Percentiles rank a stretch among this genome's conserved stretches.
These are phyloP conservation scores for Hofmannophila pseudospretella DNA, from an alignment of 2,888 invertebrate genomes.

Conservation along the genomic window DNA sequence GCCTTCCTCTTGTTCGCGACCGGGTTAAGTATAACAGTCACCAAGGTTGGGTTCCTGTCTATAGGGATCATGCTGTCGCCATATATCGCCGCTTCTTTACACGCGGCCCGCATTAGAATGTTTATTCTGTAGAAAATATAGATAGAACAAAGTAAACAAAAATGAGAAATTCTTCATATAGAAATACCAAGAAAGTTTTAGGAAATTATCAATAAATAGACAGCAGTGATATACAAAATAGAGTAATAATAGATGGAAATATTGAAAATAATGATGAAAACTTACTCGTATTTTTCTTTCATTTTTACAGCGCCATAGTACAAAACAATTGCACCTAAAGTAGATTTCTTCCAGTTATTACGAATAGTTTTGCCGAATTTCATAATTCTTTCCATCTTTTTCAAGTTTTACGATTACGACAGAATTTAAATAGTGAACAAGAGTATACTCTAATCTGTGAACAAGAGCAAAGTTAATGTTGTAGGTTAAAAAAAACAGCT, in stretches of 20 bases:
- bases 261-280: no score
- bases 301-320: slow-evolving; percentile 84
- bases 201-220: no score
- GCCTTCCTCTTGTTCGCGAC: slow-evolving; percentile 89
- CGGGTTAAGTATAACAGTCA: slow-evolving; percentile 94
- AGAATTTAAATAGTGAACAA: no score
- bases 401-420: no score
- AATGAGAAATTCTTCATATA: no score
- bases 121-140: slow-evolving; percentile 82
- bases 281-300: slow-evolving; percentile 87
- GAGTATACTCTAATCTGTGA: no score
- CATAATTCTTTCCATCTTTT: slow-evolving; percentile 72
- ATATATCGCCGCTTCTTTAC: slow-evolving; percentile 85
- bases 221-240: no score
- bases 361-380: slow-evolving; percentile 82
- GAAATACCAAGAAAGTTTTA: no score
- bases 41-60: slow-evolving; percentile 81
- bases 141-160: no score
- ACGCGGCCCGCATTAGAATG: slow-evolving; percentile 87
- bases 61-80: slow-evolving; percentile 81
- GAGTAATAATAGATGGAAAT: no score
- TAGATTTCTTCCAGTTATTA: slow-evolving; percentile 94
- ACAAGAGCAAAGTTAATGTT: no score
- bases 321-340: slow-evolving; percentile 81
- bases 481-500: no score